Evolutionary conservation across 2,113 vertebrate species (phyloP).

Genomic region (Syngnathus scovelli): DNA sequence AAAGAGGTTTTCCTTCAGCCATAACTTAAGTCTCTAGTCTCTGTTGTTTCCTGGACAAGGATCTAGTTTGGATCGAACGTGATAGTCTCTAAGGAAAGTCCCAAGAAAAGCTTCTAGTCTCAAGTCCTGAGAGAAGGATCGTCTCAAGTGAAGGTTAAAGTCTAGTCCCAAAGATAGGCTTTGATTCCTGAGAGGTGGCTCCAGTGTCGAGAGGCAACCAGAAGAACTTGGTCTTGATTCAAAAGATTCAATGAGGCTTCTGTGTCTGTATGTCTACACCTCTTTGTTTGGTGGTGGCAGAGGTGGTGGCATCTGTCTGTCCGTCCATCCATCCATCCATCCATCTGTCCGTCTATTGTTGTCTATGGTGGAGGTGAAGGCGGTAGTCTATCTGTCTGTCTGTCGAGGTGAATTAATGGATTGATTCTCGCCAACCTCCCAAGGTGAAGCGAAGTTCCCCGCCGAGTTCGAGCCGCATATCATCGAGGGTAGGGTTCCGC

Average conservation of each 20-base stretch:
- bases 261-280: not conserved
- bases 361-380: constrained; percentile 30
- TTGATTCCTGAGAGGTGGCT: not conserved
- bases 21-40: not conserved
- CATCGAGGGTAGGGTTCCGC: constrained; percentile 62
- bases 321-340: not conserved
- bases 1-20: not conserved
- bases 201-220: not conserved
- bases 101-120: not conserved
- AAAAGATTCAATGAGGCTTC: not conserved
- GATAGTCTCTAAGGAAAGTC: not conserved
- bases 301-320: not conserved
- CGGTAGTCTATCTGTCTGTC: constrained; percentile 46
- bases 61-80: not conserved
- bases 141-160: not conserved
- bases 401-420: constrained; percentile 36
- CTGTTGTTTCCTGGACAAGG: not conserved
- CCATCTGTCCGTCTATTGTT: not conserved
- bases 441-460: constrained; percentile 59
- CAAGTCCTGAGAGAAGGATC: not conserved
- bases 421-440: constrained; percentile 55
- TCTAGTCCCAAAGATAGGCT: not conserved
- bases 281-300: not conserved
- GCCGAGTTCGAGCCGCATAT: constrained; percentile 57
- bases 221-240: not conserved